A percentile compares a stretch with the other conserved stretches of the same genome.
Conservation (phyloP, 2,113 vertebrate genomes). For the Tympanuchus pallidicinctus region DNA sequence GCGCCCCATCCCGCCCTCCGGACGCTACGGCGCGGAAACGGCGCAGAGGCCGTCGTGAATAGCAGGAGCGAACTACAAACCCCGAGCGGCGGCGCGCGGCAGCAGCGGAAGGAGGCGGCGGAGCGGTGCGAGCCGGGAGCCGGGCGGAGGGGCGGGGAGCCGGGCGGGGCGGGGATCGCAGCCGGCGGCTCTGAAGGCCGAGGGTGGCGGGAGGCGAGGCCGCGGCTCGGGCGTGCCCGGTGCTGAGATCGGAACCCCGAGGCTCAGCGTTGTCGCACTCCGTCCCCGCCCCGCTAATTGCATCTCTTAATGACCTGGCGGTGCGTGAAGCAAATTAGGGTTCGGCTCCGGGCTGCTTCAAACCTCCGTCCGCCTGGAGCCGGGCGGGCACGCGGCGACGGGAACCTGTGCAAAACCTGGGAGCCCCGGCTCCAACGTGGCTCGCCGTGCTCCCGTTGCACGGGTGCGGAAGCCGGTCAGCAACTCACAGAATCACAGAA, state of each 20-base stretch:
- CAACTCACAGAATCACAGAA: too few species aligned
- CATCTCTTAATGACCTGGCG: background rate
- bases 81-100: constrained; percentile 45
- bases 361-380: background rate
- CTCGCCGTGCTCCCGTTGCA: too few species aligned
- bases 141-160: background rate
- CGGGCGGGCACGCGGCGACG: too few species aligned
- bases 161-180: too few species aligned
- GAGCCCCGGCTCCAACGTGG: too few species aligned
- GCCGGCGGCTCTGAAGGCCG: too few species aligned
- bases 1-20: background rate
- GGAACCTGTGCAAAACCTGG: too few species aligned
- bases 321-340: background rate
- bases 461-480: too few species aligned
- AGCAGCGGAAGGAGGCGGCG: background rate
- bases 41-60: constrained; percentile 63
- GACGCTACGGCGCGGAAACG: constrained; percentile 37
- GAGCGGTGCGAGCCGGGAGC: background rate
- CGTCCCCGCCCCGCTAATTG: background rate
- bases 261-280: background rate
- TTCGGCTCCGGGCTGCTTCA: background rate
- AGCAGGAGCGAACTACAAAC: constrained; percentile 44
- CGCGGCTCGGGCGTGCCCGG: background rate
- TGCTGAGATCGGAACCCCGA: fast-evolving
- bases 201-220: too few species aligned